Evolutionary conservation across 2,888 invertebrate species (phyloP).

Genomic region (Cantharis rustica): DNA sequence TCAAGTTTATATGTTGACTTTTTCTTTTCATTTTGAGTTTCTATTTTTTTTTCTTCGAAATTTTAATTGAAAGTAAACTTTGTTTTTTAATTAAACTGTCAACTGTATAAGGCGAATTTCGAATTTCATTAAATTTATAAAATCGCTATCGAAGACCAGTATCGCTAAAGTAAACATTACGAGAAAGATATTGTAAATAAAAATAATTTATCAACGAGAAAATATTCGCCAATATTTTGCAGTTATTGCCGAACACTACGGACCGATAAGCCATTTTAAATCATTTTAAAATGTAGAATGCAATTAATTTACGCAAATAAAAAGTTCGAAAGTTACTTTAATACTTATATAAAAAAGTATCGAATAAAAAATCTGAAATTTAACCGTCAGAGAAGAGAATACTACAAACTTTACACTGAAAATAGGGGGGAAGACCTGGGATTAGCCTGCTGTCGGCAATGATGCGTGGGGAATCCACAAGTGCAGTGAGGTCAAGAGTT

Average conservation of each 20-base stretch:
- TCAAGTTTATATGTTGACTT: not conserved
- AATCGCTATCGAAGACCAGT: not conserved
- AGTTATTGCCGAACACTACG: not conserved
- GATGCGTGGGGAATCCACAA: slow-evolving; percentile 44
- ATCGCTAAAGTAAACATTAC: not conserved
- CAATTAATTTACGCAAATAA: not conserved
- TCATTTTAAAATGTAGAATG: too few relatives aligned
- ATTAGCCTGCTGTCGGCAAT: slow-evolving; percentile 35
- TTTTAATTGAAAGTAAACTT: not conserved
- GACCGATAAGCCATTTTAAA: not conserved
- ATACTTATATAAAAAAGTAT: not conserved
- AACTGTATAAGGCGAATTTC: not conserved
- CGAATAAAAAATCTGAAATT: not conserved
- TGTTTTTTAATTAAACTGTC: not conserved
- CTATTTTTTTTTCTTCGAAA: not conserved
- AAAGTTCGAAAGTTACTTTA: not conserved
- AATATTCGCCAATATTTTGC: not conserved
- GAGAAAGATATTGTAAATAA: not conserved
- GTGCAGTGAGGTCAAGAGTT: slow-evolving; percentile 33
- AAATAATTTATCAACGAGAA: not conserved
- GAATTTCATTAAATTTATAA: not conserved
- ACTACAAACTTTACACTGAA: slow-evolving; percentile 12
- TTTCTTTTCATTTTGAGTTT: not conserved
- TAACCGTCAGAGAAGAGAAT: not conserved
- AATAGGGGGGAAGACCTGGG: slow-evolving; percentile 25